Base-by-base conservation (phyloP, 2,113 vertebrate genomes). In the Stegastes partitus region DNA sequence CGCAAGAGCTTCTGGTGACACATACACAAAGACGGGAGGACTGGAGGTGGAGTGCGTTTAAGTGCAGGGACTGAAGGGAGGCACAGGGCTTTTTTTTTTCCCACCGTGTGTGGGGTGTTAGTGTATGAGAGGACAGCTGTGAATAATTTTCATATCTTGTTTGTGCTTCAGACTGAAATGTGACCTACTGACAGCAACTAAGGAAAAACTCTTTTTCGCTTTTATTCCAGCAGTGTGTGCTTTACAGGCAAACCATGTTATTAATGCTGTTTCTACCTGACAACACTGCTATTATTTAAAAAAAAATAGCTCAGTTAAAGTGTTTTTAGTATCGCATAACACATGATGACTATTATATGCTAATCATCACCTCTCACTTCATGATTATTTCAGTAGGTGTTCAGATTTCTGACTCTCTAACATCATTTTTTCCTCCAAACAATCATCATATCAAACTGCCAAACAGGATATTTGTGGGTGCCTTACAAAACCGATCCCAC, bases 11-110 rank as follows among this genome's bases (percentile, higher is more conserved):
- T 26, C 54, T 62, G 61, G 49, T 67, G 61, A 61, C 63, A 61
- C 70, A 8, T 11, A 59, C 19, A 87, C 66, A 67, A 42, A 79
- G 45, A 28, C 12, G 59, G 57, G 45, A 47, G 3, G 42, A 31
- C 26, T 81, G 80, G 74, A 50, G 66, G 59, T 69, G 59, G 74
- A 74, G 77, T 42, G 66, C 59, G 57, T 71, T 58, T 44, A 37
- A 68, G 39, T 77, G 26, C n/a, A 51, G 68, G 25, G 54, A 25
- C 64, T 68, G 31, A 61, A 12, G 28, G 11, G 11, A 14, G 25
- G 42, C 2, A 7, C n/a, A 0, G 37, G 5, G 22, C 25, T 56
- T 5, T 14, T 5, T 53, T 18, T 81, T 54, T 39, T 56, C 10
- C 42, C 22, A 53, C 54, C 19, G 23, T 68, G 68, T 68, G 73